Evolutionary conservation across 2,797 vertebrate species (phyloP).

Genomic region (Enteromius unitaeniatus): DNA sequence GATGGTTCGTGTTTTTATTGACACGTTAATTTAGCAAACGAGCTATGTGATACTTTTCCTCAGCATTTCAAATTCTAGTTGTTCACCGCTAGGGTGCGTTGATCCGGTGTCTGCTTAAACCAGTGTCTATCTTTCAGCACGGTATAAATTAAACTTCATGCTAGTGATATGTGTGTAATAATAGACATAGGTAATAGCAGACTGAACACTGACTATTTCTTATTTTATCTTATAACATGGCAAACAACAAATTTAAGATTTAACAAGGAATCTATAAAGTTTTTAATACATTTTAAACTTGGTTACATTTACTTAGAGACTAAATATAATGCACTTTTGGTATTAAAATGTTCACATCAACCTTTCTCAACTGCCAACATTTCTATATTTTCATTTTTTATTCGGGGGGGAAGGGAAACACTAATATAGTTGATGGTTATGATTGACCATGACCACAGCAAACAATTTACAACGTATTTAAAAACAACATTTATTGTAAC

Average conservation of each 20-base stretch:
- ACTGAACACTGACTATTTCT: too few species aligned
- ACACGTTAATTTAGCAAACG: too few species aligned
- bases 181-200: neutral
- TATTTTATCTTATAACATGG: too few species aligned
- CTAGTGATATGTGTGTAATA: too few species aligned
- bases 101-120: too few species aligned
- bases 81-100: too few species aligned
- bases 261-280: neutral
- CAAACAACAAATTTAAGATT: neutral
- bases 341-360: neutral
- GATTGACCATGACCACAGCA: neutral
- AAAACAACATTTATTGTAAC: slow-evolving; percentile 25
- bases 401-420: neutral
- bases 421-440: neutral
- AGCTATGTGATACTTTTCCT: too few species aligned
- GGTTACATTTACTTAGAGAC: neutral
- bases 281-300: neutral
- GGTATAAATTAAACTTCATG: neutral
- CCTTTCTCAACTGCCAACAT: neutral
- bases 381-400: neutral
- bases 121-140: too few species aligned
- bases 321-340: neutral
- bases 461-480: neutral
- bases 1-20: too few species aligned
- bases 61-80: too few species aligned